Conservation (phyloP, 2,888 invertebrate genomes). For the Vanessa cardui region DNA sequence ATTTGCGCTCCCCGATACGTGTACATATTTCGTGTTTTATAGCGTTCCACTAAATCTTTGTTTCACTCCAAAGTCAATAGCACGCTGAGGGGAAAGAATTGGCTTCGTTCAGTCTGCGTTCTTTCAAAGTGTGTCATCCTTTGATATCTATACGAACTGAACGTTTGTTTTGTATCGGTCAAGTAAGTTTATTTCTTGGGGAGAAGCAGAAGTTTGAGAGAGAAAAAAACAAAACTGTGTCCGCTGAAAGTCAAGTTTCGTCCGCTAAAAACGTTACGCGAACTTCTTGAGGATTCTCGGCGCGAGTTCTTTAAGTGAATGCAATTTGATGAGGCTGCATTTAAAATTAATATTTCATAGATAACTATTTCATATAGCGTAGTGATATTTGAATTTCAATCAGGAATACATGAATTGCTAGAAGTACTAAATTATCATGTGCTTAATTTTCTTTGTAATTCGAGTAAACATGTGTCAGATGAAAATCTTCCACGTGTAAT, state of each 20-base stretch:
- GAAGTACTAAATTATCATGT: too few relatives aligned
- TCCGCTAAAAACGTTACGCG: conserved; percentile 28
- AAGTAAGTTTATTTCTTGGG: conserved; percentile 34
- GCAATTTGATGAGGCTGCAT: conserved; percentile 27
- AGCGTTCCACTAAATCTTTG: conserved; percentile 58
- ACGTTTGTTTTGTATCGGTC: conserved; percentile 33
- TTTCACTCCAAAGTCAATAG: conserved; percentile 47
- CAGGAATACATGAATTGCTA: too few relatives aligned
- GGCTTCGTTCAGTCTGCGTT: conserved; percentile 23
- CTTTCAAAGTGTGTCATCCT: conserved; percentile 37
- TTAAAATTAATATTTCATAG: conserved; percentile 28
- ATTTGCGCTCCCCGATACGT: conserved; percentile 65
- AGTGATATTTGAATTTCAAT: too few relatives aligned
- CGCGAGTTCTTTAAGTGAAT: conserved; percentile 28
- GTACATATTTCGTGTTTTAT: conserved; percentile 65
- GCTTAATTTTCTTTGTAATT: too few relatives aligned
- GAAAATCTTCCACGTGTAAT: too few relatives aligned
- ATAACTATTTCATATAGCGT: conserved; percentile 41
- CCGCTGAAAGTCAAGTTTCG: conserved; percentile 31
- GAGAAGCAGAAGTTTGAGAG: conserved; percentile 29
- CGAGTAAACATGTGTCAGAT: too few relatives aligned
- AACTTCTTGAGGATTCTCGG: conserved; percentile 24
- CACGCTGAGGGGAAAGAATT: conserved; percentile 17
- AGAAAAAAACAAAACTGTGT: conserved; percentile 26
- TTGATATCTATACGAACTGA: conserved; percentile 30